Conservation (phyloP, 2,113 vertebrate species). For the Hemiscyllium ocellatum region DNA sequence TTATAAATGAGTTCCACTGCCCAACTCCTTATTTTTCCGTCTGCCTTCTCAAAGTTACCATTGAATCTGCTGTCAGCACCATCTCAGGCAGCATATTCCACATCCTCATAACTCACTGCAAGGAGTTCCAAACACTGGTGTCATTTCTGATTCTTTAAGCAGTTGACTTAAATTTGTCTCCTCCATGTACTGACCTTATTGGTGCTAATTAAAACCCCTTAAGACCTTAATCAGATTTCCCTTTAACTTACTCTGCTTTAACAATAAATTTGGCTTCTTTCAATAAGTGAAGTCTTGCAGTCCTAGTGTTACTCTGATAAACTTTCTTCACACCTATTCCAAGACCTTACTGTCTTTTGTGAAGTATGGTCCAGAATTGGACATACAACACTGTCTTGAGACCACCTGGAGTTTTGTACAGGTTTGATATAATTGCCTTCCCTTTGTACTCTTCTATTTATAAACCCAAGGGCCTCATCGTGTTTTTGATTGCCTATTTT, state of each 20-base stretch:
- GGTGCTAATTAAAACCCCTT: background rate
- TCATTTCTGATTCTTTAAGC: background rate
- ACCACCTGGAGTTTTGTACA: too few relatives aligned
- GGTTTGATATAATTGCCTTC: too few relatives aligned
- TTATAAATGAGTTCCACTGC: background rate
- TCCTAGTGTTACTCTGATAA: background rate
- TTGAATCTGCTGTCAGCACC: background rate
- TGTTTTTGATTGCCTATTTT: background rate
- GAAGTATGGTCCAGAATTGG: background rate
- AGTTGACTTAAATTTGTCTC: background rate
- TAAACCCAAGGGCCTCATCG: background rate
- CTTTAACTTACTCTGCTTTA: background rate
- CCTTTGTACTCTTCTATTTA: background rate
- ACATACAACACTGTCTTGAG: too few relatives aligned
- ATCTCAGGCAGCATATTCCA: background rate
- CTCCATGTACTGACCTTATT: background rate
- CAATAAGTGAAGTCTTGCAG: background rate
- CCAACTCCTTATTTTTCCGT: background rate
- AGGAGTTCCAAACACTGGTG: background rate
- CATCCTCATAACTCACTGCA: background rate
- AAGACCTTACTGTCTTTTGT: too few relatives aligned
- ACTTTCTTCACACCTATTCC: background rate
- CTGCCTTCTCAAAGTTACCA: background rate
- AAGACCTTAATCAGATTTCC: background rate
- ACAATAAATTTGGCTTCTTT: background rate